A percentile compares a stretch with the other conserved stretches of the same genome.
These are phyloP conservation scores for Protophormia terraenovae DNA, from an alignment of 2,888 invertebrate species.

Conservation along the genomic window DNA sequence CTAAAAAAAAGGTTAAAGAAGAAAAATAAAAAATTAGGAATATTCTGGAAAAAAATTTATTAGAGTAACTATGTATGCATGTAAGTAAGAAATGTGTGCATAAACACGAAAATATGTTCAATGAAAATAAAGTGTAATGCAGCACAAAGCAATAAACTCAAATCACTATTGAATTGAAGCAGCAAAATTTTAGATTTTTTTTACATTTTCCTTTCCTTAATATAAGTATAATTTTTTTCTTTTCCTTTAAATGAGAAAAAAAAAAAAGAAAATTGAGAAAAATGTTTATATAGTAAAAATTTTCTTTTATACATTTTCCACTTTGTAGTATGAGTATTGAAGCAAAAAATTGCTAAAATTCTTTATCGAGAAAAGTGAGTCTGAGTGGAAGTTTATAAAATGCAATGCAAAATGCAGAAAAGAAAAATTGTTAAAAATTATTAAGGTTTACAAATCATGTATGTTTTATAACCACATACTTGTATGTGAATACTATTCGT, in stretches of 20 bases:
- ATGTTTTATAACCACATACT: constrained; percentile 33
- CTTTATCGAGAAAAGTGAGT: constrained; percentile 27
- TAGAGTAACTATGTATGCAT: constrained; percentile 32
- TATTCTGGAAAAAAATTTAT: not conserved
- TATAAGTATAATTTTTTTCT: not conserved
- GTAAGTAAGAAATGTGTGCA: constrained; percentile 1
- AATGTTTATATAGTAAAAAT: not conserved
- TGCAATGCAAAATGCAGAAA: constrained; percentile 42
- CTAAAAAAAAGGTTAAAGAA: not conserved
- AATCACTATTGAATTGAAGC: constrained; percentile 64
- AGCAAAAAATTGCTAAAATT: constrained; percentile 60
- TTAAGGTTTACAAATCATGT: constrained; percentile 63
- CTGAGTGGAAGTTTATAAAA: constrained; percentile 53
- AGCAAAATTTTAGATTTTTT: constrained; percentile 29
- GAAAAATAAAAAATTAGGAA: constrained; percentile 5
- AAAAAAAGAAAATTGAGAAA: constrained; percentile 1
- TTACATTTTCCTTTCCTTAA: not conserved
- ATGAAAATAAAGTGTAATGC: constrained; percentile 67
- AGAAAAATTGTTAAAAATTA: constrained; percentile 39
- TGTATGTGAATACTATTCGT: not conserved
- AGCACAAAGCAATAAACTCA: constrained; percentile 66
- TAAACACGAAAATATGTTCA: constrained; percentile 57
- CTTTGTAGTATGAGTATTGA: constrained; percentile 41
- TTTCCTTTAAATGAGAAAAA: not conserved
- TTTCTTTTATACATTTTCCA: constrained; percentile 10